These are phyloP conservation scores for Acrobasis repandana DNA, from an alignment of 2,888 invertebrate species.

Conservation along the genomic window DNA sequence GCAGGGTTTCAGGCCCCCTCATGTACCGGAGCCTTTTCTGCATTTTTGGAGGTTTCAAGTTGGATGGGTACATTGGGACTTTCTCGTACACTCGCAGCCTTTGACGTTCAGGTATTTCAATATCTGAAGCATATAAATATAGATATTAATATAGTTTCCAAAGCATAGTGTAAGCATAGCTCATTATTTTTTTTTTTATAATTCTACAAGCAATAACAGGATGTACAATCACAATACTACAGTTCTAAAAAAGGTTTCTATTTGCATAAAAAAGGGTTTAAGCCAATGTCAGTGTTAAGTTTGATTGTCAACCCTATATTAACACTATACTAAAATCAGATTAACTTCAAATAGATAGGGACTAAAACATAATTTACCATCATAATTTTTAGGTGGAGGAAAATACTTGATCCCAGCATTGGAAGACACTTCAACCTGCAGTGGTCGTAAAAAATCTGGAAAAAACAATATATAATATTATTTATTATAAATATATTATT, in stretches of 20 bases:
- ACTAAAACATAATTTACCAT: slow-evolving; percentile 70
- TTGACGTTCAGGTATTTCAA: slow-evolving; percentile 87
- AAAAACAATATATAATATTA: slow-evolving; percentile 27
- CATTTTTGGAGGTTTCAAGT: slow-evolving; percentile 91
- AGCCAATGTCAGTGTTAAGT: too few relatives aligned
- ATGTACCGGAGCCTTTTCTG: slow-evolving; percentile 91
- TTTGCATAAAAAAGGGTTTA: too few relatives aligned
- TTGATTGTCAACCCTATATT: too few relatives aligned
- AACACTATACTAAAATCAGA: too few relatives aligned
- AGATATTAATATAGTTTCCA: too few relatives aligned
- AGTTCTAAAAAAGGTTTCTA: too few relatives aligned
- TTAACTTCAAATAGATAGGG: too few relatives aligned
- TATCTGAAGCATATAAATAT: slow-evolving; percentile 71
- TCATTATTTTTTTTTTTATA: too few relatives aligned
- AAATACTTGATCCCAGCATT: slow-evolving; percentile 86
- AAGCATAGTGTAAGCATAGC: too few relatives aligned
- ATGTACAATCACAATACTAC: too few relatives aligned
- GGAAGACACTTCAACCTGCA: slow-evolving; percentile 50
- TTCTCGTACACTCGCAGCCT: slow-evolving; percentile 88
- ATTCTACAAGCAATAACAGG: too few relatives aligned
- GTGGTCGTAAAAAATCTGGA: slow-evolving; percentile 58
- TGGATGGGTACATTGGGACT: slow-evolving; percentile 86
- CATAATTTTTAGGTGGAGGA: slow-evolving; percentile 86
- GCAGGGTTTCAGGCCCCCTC: slow-evolving; percentile 94
- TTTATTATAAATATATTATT: background rate